Conservation (phyloP, 2,797 vertebrate species). For the Strix occidentalis region DNA sequence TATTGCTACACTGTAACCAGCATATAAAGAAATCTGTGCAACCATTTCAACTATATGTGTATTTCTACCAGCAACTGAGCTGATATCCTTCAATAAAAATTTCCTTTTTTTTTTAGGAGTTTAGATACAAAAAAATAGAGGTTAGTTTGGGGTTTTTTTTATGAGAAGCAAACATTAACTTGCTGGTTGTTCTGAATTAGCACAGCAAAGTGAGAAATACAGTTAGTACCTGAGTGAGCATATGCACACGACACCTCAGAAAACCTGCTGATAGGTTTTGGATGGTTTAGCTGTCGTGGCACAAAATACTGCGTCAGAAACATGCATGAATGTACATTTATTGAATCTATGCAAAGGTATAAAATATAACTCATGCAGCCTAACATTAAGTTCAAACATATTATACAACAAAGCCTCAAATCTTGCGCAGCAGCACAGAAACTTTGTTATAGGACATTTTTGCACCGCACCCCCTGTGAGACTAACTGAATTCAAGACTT, state of each 20-base stretch:
- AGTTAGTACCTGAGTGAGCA: background rate
- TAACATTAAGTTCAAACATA: background rate
- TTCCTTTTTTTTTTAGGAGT: background rate
- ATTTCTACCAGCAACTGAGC: background rate
- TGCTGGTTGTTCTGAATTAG: background rate
- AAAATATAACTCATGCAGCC: background rate
- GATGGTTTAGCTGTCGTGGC: background rate
- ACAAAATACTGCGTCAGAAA: background rate
- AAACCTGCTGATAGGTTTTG: background rate
- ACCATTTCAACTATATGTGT: background rate
- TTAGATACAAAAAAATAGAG: background rate
- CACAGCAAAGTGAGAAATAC: background rate
- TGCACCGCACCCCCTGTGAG: background rate
- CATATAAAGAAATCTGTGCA: background rate
- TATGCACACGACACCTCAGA: background rate
- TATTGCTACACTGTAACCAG: background rate
- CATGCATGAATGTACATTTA: background rate
- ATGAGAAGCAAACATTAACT: background rate
- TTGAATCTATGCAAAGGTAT: background rate
- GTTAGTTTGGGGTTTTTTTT: background rate
- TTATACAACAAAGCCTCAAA: background rate
- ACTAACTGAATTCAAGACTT: background rate
- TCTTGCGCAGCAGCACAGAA: background rate
- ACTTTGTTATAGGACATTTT: background rate
- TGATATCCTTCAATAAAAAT: background rate